Evolutionary conservation across 2,888 invertebrate genomes (phyloP), one percentile per base, ranked within the genome.

Genomic region (Pelosia muscerda): DNA sequence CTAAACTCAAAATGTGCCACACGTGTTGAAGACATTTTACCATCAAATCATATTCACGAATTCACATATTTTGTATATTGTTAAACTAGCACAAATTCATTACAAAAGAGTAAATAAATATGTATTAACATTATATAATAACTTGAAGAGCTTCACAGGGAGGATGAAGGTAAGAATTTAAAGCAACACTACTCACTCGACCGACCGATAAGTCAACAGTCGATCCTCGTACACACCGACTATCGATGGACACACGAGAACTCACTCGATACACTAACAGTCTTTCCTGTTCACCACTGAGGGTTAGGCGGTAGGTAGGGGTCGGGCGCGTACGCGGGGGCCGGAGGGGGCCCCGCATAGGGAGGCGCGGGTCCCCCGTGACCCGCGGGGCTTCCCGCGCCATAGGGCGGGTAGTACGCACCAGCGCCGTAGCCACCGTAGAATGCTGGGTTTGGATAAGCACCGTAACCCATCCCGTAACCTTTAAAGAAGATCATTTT

Each of bases 371-470:
- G 58, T 71, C 86, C 78, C 60, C 92, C 89, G 70, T 81, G 81
- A 63, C 86, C 82, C 73, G 91, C 90, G 0, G 58, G 63, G 70
- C 86, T 77, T 59, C 92, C 90, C 86, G 92, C 71, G 88, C 88
- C 90, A 82, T 95, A 95, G 23, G 89, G 86, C 11, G 95, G 92
- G 84, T 95, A 95, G 81, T 95, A 95, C 68, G 95, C 74, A 28
- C 76, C 88, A 75, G 92, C 92, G 19, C 95, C 94, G 86, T 96
- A 96, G 59, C 94, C 95, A 26, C 95, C 95, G 87, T 96, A 96
- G 81, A 95, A 96, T 54, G 95, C 90, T 42, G 95, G 91, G 79
- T 91, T 93, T 8, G 92, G 89, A 76, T 92, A 94, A 64, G 86
- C 90, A 15, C 92, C 91, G 78, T 93, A 95, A 1, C 92, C 92